Base-by-base conservation (phyloP, 2,888 invertebrate genomes). In the Caenorhabditis doughertyi region DNA sequence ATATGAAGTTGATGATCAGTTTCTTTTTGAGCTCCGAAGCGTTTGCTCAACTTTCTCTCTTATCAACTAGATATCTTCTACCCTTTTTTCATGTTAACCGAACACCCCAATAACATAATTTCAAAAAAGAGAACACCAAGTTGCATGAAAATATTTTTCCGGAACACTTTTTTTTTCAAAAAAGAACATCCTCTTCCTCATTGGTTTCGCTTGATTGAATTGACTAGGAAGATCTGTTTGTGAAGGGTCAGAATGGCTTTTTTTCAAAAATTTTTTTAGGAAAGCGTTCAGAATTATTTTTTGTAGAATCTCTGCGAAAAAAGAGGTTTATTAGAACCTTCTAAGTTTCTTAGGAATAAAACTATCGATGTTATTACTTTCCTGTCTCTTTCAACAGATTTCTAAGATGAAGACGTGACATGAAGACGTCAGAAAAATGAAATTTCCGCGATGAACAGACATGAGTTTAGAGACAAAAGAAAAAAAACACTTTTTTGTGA, bases 361-460 rank as follows among this genome's bases (percentile, higher is more conserved):
- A n/a, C n/a, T 18, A 47, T 18, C 18, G 2, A 7, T 18, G 18
- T 18, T 5, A 47, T 2, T 47, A 18, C 11, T 5, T 47, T 56
- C 35, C 13, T 39, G 18, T 58, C 8, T 58, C 25, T 32, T 35
- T 58, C 39, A 21, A n/a, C 18, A 13, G 23, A 60, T 42, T 23
- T 60, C 42, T 32, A 5, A 42, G 42, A 25, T 42, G 42, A 60
- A 42, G 58, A 35, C 42, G 60, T 60, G 60, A 60, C 60, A 60
- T 60, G 64, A 47, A 64, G 64, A 64, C 64, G 64, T 64, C 64
- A 64, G 47, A 49, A 21, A 64, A 21, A 64, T 64, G 49, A 64
- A 64, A 64, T 64, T 64, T 64, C 64, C 64, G 60, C 23, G 9
- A 13, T 16, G 60, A 47, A 47, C 16, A 60, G 60, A 47, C 44